A percentile compares a stretch with the other conserved stretches of the same genome.
Conservation (phyloP, 2,113 vertebrate species). For the Malurus alboscapulatus region DNA sequence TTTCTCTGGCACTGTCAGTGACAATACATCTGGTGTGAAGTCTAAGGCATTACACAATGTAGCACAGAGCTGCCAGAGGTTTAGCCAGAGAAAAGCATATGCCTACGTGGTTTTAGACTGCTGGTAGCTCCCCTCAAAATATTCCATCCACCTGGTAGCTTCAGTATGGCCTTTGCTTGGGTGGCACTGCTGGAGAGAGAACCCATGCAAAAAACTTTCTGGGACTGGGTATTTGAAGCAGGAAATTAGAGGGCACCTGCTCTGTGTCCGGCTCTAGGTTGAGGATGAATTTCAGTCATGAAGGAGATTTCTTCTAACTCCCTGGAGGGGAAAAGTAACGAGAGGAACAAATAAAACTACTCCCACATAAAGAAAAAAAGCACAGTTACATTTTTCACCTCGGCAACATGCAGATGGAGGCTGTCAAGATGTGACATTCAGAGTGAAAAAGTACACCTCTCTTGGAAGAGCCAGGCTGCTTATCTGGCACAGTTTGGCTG, state of each 20-base stretch:
- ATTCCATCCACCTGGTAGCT: neutral
- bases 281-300: neutral
- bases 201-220: neutral
- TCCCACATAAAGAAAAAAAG: neutral
- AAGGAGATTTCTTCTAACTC: neutral
- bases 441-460: neutral
- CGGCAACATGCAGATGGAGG: fast-evolving
- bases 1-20: neutral
- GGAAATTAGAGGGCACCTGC: neutral
- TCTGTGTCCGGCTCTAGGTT: neutral
- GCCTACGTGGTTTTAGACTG: neutral
- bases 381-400: neutral
- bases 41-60: neutral
- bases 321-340: neutral
- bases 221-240: neutral
- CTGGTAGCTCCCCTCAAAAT: neutral
- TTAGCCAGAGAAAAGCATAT: neutral
- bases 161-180: neutral
- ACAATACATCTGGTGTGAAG: neutral
- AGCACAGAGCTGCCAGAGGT: neutral
- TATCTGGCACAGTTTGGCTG: neutral
- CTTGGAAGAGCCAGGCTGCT: neutral
- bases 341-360: neutral
- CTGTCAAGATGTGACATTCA: neutral
- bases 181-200: neutral